Evolutionary conservation across 2,888 invertebrate species (phyloP).

Genomic region (Dione juno): DNA sequence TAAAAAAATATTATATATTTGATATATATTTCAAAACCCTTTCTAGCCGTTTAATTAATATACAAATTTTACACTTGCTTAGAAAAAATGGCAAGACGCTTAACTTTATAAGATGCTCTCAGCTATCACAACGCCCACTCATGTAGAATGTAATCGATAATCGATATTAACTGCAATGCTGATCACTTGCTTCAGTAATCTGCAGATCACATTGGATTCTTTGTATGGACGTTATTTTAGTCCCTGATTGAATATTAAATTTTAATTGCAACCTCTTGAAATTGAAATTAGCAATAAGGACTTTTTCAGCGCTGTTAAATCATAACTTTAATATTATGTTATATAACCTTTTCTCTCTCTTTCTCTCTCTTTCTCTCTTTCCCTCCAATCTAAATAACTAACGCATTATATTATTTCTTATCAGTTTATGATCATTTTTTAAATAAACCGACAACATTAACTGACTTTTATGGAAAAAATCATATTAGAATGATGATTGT

Average conservation of each 20-base stretch:
- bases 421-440: neutral
- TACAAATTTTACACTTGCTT: neutral
- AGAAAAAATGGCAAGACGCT: slow-evolving; percentile 17
- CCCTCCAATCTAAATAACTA: neutral
- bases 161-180: slow-evolving; percentile 36
- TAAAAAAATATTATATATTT: neutral
- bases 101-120: slow-evolving; percentile 30
- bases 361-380: no score
- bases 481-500: neutral
- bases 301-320: no score
- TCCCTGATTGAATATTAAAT: neutral
- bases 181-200: slow-evolving; percentile 21
- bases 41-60: neutral
- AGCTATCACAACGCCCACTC: slow-evolving; percentile 33
- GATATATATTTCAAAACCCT: no score
- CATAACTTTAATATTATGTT: no score
- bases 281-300: no score
- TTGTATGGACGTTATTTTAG: neutral
- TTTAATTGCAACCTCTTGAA: neutral
- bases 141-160: slow-evolving; percentile 34
- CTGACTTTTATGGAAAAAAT: neutral
- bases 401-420: neutral
- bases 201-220: slow-evolving; percentile 11
- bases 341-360: no score
- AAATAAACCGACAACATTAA: neutral